These are phyloP conservation scores for Campaea margaritaria DNA, from an alignment of 2,888 invertebrate genomes.

Conservation along the genomic window DNA sequence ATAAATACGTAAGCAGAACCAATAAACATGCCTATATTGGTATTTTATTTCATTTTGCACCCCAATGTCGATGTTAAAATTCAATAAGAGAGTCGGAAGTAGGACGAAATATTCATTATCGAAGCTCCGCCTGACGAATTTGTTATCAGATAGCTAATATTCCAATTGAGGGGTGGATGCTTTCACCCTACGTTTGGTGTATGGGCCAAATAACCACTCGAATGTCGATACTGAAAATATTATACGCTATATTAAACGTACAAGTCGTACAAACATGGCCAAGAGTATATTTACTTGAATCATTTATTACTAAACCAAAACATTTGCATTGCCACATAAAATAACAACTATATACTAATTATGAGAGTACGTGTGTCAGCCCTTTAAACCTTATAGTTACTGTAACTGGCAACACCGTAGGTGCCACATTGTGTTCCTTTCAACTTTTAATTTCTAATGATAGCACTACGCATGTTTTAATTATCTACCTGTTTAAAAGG, in stretches of 20 bases:
- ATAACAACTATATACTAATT: too few relatives aligned
- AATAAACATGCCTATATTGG: conserved; percentile 39
- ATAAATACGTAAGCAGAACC: conserved; percentile 30
- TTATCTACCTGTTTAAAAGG: too few relatives aligned
- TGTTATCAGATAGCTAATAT: conserved; percentile 73
- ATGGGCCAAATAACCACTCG: conserved; percentile 6
- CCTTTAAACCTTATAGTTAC: too few relatives aligned
- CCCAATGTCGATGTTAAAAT: conserved; percentile 50
- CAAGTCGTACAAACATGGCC: too few relatives aligned
- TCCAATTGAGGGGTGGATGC: conserved; percentile 56
- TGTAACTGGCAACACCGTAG: too few relatives aligned
- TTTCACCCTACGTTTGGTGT: conserved; percentile 22
- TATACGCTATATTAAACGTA: neutral
- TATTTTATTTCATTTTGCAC: conserved; percentile 40
- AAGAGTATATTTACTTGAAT: too few relatives aligned
- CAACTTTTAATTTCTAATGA: too few relatives aligned
- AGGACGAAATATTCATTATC: conserved; percentile 62
- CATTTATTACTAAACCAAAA: too few relatives aligned
- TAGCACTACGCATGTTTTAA: too few relatives aligned
- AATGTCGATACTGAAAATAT: neutral
- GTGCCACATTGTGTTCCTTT: too few relatives aligned
- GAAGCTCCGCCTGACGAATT: conserved; percentile 64
- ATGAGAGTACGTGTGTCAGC: too few relatives aligned
- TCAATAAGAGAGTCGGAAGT: conserved; percentile 53
- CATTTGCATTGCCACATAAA: too few relatives aligned